Base-by-base conservation (phyloP, 2,797 vertebrate species). In the Gambusia yucatana region DNA sequence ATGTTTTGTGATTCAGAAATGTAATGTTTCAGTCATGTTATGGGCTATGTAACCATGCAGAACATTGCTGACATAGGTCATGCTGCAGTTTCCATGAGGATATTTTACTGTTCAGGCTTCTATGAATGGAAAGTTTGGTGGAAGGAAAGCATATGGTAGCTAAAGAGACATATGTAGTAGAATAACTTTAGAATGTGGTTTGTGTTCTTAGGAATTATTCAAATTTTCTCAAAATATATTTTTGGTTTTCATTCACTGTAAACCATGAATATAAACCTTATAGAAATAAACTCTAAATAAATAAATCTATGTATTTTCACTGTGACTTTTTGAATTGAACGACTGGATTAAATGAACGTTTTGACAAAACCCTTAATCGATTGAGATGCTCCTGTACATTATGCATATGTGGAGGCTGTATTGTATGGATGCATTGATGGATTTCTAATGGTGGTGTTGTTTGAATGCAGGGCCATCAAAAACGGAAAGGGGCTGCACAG, bases 401-500 rank as follows among this genome's bases (percentile, higher is more conserved):
- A 41, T 73, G 46, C 50, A 52, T 48, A 73, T 78, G 25, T 0
- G 22, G 14, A 46, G 46, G 73, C 17, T 72, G 55, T 80, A 48
- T 81, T 80, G 52, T 44, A 47, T 75, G 46, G 59, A 55, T 7
- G 33, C n/a, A n/a, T 71, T 79, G 17, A 11, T 77, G 46, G 72
- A 50, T 8, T 63, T 63, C 30, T 63, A 63, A 33, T 77, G 52
- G 75, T 65, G 28, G 25, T 73, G 84, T 81, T 87, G n/a, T 74
- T 80, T 75, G 83, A 84, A 83, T 77, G 57, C 88, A 99, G 98
- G 93, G 98, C 98, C 46, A 97, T 98, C 92, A 99, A 99, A 95
- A 99, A 99, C 1, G 97, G 97, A 41, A 99, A 99, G 92, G 98
- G 98, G 44, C 93, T 98, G 84, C 98, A 99, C 95, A 99, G 98